Evolutionary conservation across 2,888 invertebrate genomes (phyloP).

Genomic region (Zootermopsis nevadensis): DNA sequence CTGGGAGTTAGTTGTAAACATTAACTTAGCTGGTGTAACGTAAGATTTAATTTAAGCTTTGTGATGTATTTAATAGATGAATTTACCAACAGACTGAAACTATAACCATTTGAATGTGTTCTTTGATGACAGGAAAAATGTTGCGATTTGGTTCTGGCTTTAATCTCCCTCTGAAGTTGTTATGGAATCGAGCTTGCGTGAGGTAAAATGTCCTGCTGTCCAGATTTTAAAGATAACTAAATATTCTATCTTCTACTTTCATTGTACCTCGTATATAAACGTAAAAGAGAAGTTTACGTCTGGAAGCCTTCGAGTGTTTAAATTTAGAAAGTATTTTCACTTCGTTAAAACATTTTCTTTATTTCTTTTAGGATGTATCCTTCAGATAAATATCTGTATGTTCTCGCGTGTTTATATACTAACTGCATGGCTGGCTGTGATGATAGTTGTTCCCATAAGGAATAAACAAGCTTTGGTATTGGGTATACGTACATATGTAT

Average conservation of each 20-base stretch:
- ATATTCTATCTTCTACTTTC: conserved; percentile 35
- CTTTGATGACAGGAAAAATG: too few relatives aligned
- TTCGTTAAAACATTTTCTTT: conserved; percentile 42
- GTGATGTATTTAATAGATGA: too few relatives aligned
- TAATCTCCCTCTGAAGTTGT: too few relatives aligned
- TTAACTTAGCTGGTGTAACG: too few relatives aligned
- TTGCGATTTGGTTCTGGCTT: too few relatives aligned
- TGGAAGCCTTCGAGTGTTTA: conserved; percentile 42
- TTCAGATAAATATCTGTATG: conserved; percentile 38
- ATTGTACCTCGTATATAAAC: conserved; percentile 43
- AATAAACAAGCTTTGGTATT: conserved; percentile 1
- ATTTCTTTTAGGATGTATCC: conserved; percentile 45
- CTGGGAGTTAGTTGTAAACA: too few relatives aligned
- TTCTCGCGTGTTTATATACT: conserved; percentile 9
- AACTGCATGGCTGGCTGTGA: neutral
- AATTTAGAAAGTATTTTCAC: conserved; percentile 45
- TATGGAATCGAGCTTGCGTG: too few relatives aligned
- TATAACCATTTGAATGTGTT: too few relatives aligned
- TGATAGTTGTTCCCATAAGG: neutral
- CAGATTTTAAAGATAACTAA: conserved; percentile 12
- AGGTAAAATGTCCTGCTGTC: neutral
- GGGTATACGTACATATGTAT: neutral
- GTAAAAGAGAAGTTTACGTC: conserved; percentile 42
- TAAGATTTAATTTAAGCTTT: too few relatives aligned
- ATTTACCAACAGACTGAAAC: too few relatives aligned